Evolutionary conservation across 2,888 invertebrate genomes (phyloP), one percentile per base, ranked within the genome.

Genomic region (Tigriopus californicus): DNA sequence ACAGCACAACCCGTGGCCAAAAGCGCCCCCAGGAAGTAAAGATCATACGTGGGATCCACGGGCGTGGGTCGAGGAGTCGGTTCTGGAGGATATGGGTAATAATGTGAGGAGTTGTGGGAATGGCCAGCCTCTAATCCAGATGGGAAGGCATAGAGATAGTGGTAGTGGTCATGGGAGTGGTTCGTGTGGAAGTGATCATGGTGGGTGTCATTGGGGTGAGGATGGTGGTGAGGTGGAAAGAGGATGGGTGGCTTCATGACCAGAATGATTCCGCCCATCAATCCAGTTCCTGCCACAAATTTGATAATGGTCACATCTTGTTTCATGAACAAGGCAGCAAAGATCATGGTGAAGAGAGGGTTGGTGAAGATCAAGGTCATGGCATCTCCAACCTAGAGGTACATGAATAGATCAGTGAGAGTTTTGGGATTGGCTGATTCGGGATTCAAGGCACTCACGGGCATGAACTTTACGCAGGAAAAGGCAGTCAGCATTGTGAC

Each of bases 311-410:
- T 49, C 22, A 49, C 13, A 13, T 22, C 12, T 13, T 49, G 49
- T 5, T 22, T 22, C 22, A 49, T 20, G 20, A 49, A 49, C 5
- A 49, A 3, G 49, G 49, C 49, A 5, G 49, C 49, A 18, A 49
- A 49, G 2, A 49, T 49, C 49, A 49, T 49, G 5, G 49, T 49
- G 22, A 49, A 49, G 5, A 49, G 22, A 20, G 49, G 49, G 20
- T 49, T 49, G 22, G 49, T 49, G 22, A 49, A 49, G 6, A 49
- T 49, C 49, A 49, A 22, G 12, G 49, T 49, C 49, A 49, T 49
- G 22, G 49, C 49, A 49, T 49, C 49, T 13, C 49, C 49, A 18
- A 49, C 49, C 49, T 49, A 22, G 11, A 49, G 20, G 18, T 41
- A 41, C 41, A 13, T 41, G 11, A n/a, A n/a, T n/a, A n/a, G 33